These are phyloP conservation scores for Monarcha castaneiventris DNA, from an alignment of 2,113 vertebrate species.

Conservation along the genomic window DNA sequence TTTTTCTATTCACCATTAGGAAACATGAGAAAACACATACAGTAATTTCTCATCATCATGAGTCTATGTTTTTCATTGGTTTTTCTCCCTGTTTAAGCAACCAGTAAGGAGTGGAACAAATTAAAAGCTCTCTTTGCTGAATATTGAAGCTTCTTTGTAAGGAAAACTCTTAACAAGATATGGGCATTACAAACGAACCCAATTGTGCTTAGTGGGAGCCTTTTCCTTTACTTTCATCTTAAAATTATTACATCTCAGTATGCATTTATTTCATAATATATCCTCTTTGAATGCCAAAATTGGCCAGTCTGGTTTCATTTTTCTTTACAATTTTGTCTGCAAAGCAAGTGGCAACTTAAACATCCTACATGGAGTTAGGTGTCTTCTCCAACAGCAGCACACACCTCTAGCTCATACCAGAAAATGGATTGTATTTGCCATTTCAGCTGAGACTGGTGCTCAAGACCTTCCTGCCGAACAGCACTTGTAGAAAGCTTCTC, in stretches of 20 bases:
- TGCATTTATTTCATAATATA: background rate
- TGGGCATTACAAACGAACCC: background rate
- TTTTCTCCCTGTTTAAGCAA: background rate
- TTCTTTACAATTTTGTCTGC: background rate
- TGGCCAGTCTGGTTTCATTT: background rate
- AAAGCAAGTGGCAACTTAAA: background rate
- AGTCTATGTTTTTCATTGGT: background rate
- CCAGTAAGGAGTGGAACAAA: background rate
- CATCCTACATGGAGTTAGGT: background rate
- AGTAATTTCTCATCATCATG: background rate
- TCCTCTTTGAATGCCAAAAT: background rate
- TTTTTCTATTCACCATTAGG: background rate
- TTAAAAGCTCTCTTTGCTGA: background rate
- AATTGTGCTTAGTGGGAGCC: background rate
- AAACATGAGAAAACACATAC: background rate
- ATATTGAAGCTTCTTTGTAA: background rate
- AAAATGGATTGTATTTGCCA: background rate
- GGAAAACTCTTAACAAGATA: background rate
- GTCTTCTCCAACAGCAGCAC: background rate
- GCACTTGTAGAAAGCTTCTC: background rate
- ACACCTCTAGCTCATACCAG: background rate
- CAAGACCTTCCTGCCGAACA: background rate
- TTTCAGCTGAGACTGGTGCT: background rate
- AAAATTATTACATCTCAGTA: background rate
- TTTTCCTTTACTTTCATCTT: slow-evolving; percentile 12